These are phyloP conservation scores for Dendroctonus ponderosae DNA, from an alignment of 1,140 invertebrate species.

Conservation along the genomic window DNA sequence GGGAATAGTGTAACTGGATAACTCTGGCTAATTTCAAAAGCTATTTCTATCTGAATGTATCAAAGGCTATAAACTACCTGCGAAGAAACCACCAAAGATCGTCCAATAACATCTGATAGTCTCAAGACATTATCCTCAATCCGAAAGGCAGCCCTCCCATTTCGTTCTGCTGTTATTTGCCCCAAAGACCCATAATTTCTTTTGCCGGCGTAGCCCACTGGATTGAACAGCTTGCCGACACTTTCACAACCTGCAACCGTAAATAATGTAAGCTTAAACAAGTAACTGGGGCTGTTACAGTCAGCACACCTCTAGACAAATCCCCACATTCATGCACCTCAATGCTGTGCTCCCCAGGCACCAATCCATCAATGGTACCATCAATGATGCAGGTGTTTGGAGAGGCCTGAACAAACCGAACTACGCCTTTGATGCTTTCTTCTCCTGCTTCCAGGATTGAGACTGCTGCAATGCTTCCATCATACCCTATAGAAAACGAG, in stretches of 20 bases:
- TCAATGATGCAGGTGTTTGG: slow-evolving; percentile 66
- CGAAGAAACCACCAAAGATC: no score
- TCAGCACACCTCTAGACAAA: slow-evolving; percentile 58
- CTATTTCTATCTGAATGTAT: no score
- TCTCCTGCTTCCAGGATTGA: slow-evolving; percentile 66
- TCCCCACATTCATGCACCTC: slow-evolving; percentile 79
- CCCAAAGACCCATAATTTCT: slow-evolving; percentile 74
- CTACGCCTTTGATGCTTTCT: slow-evolving; percentile 65
- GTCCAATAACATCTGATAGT: slow-evolving; percentile 57
- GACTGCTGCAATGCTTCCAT: slow-evolving; percentile 65
- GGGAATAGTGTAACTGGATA: no score
- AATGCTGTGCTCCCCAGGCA: slow-evolving; percentile 69
- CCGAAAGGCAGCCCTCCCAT: slow-evolving; percentile 67
- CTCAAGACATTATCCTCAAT: slow-evolving; percentile 65
- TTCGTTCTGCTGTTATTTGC: slow-evolving; percentile 62
- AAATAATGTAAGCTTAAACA: slow-evolving; percentile 7
- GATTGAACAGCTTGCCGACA: slow-evolving; percentile 71
- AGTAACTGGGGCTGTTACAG: slow-evolving; percentile 37
- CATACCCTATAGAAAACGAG: slow-evolving; percentile 59
- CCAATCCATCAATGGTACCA: slow-evolving; percentile 77
- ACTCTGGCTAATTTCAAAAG: no score
- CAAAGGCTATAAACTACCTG: no score
- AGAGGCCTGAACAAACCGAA: slow-evolving; percentile 67
- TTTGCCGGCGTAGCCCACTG: slow-evolving; percentile 51
- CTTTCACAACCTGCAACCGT: slow-evolving; percentile 55